Evolutionary conservation across 2,113 vertebrate genomes (phyloP).

Genomic region (Centropus bengalensis): DNA sequence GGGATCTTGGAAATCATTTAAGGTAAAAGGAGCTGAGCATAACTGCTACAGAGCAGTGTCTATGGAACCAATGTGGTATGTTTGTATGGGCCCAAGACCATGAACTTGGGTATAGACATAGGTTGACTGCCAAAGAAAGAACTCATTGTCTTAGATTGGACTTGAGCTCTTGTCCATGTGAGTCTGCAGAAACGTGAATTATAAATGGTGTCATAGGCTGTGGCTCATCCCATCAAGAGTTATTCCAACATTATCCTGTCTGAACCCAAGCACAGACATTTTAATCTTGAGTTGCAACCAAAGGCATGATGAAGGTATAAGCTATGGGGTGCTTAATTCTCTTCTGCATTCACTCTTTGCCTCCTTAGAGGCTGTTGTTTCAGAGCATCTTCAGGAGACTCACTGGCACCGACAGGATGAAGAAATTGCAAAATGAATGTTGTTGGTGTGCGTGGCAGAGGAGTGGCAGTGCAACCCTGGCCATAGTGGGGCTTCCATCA

Average conservation of each 20-base stretch:
- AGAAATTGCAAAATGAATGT: background rate
- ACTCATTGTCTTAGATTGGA: background rate
- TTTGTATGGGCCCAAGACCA: constrained; percentile 33
- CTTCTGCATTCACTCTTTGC: background rate
- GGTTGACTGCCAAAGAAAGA: constrained; percentile 22
- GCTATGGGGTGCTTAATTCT: background rate
- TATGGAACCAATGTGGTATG: constrained; percentile 8
- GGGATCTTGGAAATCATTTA: background rate
- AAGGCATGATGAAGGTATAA: background rate
- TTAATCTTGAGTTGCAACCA: background rate
- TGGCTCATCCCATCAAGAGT: background rate
- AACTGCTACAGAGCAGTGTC: background rate
- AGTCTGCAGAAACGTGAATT: background rate
- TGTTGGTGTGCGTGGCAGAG: rapidly evolving
- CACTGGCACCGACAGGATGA: background rate
- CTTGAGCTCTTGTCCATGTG: background rate
- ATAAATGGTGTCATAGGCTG: constrained; percentile 28
- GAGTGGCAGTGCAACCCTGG: background rate
- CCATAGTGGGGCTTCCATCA: background rate
- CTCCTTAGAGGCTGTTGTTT: background rate
- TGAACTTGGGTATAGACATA: background rate
- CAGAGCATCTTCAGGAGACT: background rate
- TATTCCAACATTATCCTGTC: background rate
- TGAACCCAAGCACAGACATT: background rate
- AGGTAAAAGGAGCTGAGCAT: background rate